Evolutionary conservation across 2,113 vertebrate species (phyloP).

Genomic region (Oreamnos americanus): DNA sequence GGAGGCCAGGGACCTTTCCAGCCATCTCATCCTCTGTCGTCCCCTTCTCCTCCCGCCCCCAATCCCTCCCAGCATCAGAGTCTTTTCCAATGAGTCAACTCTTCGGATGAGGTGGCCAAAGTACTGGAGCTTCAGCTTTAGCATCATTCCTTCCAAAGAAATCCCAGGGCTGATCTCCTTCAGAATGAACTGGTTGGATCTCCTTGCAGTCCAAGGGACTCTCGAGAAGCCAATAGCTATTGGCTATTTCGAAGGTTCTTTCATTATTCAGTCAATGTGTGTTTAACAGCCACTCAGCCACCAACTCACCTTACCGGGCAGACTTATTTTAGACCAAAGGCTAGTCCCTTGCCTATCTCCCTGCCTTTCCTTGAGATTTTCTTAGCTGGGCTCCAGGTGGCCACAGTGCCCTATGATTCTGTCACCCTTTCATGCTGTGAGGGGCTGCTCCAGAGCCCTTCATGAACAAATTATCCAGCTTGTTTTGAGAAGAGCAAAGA

Average conservation of each 20-base stretch:
- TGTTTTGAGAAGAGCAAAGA: slow-evolving; percentile 77
- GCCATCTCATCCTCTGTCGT: too few species aligned
- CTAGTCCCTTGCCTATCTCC: background rate
- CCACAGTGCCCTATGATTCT: slow-evolving; percentile 38
- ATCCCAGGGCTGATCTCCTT: too few species aligned
- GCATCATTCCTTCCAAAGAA: too few species aligned
- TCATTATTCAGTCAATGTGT: background rate
- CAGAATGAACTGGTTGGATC: too few species aligned
- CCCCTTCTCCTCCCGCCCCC: too few species aligned
- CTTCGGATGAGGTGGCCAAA: too few species aligned
- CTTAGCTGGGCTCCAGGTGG: slow-evolving; percentile 39
- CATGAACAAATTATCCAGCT: slow-evolving; percentile 71
- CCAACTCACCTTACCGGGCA: background rate
- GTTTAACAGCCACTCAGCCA: background rate
- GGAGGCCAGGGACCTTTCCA: too few species aligned
- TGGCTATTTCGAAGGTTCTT: background rate
- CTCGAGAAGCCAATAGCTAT: too few species aligned
- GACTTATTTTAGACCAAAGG: background rate
- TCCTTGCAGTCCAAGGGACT: too few species aligned
- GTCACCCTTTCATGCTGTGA: slow-evolving; percentile 47
- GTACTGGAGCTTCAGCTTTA: too few species aligned
- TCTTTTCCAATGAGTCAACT: too few species aligned
- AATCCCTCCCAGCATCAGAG: too few species aligned
- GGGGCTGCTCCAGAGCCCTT: slow-evolving; percentile 56
- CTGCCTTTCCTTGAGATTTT: background rate